phyloP scores from a whole-genome alignment of 2,888 invertebrate genomes.

The Archips xylosteana region DNA sequence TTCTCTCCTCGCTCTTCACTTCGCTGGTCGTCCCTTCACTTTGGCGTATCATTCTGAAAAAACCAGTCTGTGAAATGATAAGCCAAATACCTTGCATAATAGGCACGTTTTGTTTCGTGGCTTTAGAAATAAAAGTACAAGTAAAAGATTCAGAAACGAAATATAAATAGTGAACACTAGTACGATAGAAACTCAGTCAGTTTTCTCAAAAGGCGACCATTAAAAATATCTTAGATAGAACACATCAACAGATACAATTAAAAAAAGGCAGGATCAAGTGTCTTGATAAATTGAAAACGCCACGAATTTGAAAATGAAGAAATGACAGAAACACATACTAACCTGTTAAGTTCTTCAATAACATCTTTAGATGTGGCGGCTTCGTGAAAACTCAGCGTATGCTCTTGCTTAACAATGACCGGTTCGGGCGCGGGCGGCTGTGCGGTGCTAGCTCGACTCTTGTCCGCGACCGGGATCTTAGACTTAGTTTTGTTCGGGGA shows the following conservation, averaged over 20 bases:
- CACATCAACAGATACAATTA: no score
- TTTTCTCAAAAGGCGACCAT: no score
- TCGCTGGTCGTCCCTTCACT: slow-evolving; percentile 66
- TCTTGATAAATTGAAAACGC: background rate
- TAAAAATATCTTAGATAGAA: no score
- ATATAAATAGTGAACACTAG: no score
- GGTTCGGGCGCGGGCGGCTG: slow-evolving; percentile 60
- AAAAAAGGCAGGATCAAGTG: background rate
- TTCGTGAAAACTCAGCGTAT: slow-evolving; percentile 89
- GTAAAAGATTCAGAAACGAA: no score
- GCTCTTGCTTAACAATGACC: slow-evolving; percentile 82
- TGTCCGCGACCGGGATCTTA: slow-evolving; percentile 76
- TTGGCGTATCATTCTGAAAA: slow-evolving; percentile 78
- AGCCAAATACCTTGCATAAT: background rate
- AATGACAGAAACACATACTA: background rate
- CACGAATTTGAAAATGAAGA: background rate
- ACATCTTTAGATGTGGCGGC: slow-evolving; percentile 91
- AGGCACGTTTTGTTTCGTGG: no score
- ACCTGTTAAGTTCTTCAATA: slow-evolving; percentile 90
- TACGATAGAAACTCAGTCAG: no score
- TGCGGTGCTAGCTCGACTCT: slow-evolving; percentile 53
- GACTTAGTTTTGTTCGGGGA: slow-evolving; percentile 72
- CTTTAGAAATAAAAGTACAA: no score
- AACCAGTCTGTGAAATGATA: background rate
- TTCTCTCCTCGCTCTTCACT: slow-evolving; percentile 52